Conservation (phyloP, 1,140 invertebrate species). For the Atta texana region DNA sequence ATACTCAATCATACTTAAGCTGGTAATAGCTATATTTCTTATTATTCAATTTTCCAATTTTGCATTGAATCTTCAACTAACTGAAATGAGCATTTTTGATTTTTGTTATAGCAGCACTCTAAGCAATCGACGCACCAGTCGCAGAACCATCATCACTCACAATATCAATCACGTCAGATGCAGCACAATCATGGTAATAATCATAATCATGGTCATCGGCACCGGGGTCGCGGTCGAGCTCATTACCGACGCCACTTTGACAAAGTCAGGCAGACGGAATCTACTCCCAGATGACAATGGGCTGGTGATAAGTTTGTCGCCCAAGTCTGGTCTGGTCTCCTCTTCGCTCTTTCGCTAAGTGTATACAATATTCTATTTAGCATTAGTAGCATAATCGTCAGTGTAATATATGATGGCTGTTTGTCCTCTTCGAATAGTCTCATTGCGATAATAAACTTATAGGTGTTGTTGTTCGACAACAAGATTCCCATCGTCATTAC, state of each 20-base stretch:
- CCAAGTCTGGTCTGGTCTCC: slow-evolving; percentile 65
- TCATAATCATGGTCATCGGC: slow-evolving; percentile 79
- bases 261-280: slow-evolving; percentile 80
- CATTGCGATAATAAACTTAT: slow-evolving; percentile 75
- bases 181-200: slow-evolving; percentile 78
- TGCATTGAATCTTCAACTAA: not conserved
- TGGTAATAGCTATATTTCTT: not conserved
- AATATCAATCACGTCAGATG: slow-evolving; percentile 77
- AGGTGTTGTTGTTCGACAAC: slow-evolving; percentile 77
- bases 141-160: slow-evolving; percentile 66
- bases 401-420: slow-evolving; percentile 72
- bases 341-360: slow-evolving; percentile 64
- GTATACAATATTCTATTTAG: slow-evolving; percentile 71
- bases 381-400: slow-evolving; percentile 73
- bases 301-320: slow-evolving; percentile 67
- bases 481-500: slow-evolving; percentile 77
- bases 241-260: slow-evolving; percentile 82
- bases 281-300: slow-evolving; percentile 86
- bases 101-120: slow-evolving; percentile 69
- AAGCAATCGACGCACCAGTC: slow-evolving; percentile 75
- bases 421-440: slow-evolving; percentile 71
- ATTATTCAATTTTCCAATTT: not conserved
- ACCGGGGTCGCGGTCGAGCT: slow-evolving; percentile 78
- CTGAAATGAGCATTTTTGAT: slow-evolving; percentile 9
- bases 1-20: not conserved